Evolutionary conservation across 2,888 invertebrate species (phyloP), one percentile per base, ranked within the genome.

Genomic region (Tipula vernalis): DNA sequence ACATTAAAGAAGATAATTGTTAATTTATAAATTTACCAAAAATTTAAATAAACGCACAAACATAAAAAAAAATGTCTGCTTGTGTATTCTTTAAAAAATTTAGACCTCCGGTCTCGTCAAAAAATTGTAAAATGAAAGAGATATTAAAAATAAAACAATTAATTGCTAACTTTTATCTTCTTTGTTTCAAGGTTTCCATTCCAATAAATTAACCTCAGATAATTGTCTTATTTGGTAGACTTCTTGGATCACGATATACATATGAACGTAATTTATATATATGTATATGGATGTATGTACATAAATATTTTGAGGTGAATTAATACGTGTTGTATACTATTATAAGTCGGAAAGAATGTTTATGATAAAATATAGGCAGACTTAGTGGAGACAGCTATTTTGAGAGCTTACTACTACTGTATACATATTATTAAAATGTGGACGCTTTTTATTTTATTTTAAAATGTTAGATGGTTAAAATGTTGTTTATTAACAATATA

Each of bases 151-250:
- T 71, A 71, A 71, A 71, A 28, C 71, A 71, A 71, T 71, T 71
- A 71, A 71, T 71, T 71, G 71, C 71, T 71, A 71, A 71, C 71
- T 71, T 71, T 71, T 71, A 71, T 71, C 71, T 71, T 71, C 71
- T 71, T 71, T 71, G 71, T 71, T 71, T 71, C 71, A 71, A 71
- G 71, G 71, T 71, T 71, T 71, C 71, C 71, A 71, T 71, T 71
- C 71, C 71, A 71, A 71, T 71, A 71, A 71, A 71, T 71, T 71
- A 71, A 71, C 28, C 28, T 71, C 71, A 71, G 71, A 71, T 71
- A 71, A 71, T 71, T 71, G 71, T 71, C 28, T 71, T 71, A 71
- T 71, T 71, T 71, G 71, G 71, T 71, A 71, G 71, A 71, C 71
- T 71, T 71, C 28, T 71, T 71, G 71, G 71, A 71, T 71, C 71